Conservation (phyloP, 1,140 invertebrate species). For the Lamellibrachia luymesi region DNA sequence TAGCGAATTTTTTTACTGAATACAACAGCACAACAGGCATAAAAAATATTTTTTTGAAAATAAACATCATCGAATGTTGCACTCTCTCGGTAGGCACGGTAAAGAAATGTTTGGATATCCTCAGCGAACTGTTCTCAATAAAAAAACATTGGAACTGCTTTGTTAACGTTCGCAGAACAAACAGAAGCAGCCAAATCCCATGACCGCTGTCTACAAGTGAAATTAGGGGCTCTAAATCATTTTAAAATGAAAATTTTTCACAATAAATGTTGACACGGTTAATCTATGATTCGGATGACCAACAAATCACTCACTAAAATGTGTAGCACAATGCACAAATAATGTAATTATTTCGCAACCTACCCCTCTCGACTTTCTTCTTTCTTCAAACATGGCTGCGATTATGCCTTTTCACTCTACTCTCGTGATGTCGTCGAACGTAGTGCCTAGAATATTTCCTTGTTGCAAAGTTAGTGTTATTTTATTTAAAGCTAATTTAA, state of each 20-base stretch:
- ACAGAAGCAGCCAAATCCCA: not conserved
- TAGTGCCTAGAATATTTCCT: not conserved
- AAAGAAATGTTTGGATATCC: too few relatives aligned
- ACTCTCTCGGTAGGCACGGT: too few relatives aligned
- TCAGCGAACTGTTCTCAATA: too few relatives aligned
- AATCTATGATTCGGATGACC: not conserved
- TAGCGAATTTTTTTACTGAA: too few relatives aligned
- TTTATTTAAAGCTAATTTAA: not conserved
- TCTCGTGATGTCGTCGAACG: not conserved
- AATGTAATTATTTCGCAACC: not conserved
- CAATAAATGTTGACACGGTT: not conserved
- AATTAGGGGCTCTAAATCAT: not conserved
- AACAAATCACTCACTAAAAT: not conserved
- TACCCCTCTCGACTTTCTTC: not conserved
- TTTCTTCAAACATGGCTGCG: not conserved
- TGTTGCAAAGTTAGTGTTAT: not conserved
- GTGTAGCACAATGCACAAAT: not conserved
- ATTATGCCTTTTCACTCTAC: not conserved
- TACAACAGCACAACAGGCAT: too few relatives aligned
- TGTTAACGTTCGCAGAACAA: not conserved
- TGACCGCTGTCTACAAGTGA: not conserved
- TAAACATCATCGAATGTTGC: too few relatives aligned
- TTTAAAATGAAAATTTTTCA: not conserved
- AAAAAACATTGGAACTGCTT: too few relatives aligned
- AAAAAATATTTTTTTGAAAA: too few relatives aligned